Conservation (phyloP, 2,113 vertebrate species). For the Toxostoma redivivum region DNA sequence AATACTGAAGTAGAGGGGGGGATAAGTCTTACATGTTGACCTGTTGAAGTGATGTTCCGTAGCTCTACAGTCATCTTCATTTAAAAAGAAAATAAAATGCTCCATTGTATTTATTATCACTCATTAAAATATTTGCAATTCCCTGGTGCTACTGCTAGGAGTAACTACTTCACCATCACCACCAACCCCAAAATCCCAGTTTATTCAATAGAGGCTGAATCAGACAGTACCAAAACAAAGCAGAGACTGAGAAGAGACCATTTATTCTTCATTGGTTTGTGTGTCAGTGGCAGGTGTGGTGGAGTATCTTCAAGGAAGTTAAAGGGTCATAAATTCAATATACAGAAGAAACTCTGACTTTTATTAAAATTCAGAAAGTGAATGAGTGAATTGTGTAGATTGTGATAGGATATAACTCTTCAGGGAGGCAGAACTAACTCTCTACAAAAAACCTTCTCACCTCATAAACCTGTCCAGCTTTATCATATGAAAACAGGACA, state of each 20-base stretch:
- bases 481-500: conserved; percentile 83
- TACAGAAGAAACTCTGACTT: background rate
- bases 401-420: background rate
- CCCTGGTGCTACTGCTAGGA: background rate
- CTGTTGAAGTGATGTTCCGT: conserved; percentile 82
- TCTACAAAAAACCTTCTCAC: conserved; percentile 62
- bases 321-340: background rate
- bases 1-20: conserved; percentile 86
- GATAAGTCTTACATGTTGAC: conserved; percentile 81
- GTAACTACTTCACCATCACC: background rate
- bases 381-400: background rate
- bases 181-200: background rate
- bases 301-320: background rate
- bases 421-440: background rate
- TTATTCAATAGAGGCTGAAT: background rate
- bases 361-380: background rate
- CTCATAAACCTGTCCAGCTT: conserved; percentile 86
- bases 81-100: background rate
- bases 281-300: background rate
- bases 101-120: background rate
- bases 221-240: background rate
- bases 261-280: background rate
- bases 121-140: background rate
- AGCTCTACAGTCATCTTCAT: conserved; percentile 83
- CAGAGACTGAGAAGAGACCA: background rate